Conservation (phyloP, 2,113 vertebrate species). For the Haemorhous mexicanus region DNA sequence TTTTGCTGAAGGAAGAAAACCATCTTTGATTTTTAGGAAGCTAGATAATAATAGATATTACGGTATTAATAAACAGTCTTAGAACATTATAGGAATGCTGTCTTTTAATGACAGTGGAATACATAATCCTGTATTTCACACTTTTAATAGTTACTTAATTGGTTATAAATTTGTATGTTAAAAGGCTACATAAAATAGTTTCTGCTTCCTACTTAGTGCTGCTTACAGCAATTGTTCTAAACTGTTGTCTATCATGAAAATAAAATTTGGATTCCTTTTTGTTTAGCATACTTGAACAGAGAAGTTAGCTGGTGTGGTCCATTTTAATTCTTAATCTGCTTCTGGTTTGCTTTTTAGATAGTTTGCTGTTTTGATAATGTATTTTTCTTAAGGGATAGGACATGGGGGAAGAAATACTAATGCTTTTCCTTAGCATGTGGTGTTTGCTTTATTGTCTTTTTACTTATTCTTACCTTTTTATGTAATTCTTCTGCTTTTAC, state of each 20-base stretch:
- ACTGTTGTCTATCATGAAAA: background rate
- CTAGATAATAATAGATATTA: background rate
- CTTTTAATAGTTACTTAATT: background rate
- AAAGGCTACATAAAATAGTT: background rate
- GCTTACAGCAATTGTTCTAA: background rate
- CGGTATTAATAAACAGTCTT: background rate
- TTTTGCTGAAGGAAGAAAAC: background rate
- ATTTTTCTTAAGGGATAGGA: background rate
- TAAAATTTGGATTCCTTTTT: background rate
- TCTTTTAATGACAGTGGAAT: background rate
- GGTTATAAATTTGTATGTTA: background rate
- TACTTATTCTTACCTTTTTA: background rate
- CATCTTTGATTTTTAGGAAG: background rate
- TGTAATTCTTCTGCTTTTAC: background rate
- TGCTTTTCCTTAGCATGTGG: background rate
- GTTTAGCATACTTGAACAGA: background rate
- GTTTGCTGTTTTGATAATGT: background rate
- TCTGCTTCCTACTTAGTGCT: background rate
- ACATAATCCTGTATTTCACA: background rate
- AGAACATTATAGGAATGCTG: background rate
- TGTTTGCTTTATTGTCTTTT: background rate
- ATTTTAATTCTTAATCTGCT: background rate
- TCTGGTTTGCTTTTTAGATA: background rate
- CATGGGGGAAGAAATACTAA: background rate
- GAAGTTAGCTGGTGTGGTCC: background rate